phyloP scores from a whole-genome alignment of 2,113 vertebrate genomes.

The Helogale parvula region DNA sequence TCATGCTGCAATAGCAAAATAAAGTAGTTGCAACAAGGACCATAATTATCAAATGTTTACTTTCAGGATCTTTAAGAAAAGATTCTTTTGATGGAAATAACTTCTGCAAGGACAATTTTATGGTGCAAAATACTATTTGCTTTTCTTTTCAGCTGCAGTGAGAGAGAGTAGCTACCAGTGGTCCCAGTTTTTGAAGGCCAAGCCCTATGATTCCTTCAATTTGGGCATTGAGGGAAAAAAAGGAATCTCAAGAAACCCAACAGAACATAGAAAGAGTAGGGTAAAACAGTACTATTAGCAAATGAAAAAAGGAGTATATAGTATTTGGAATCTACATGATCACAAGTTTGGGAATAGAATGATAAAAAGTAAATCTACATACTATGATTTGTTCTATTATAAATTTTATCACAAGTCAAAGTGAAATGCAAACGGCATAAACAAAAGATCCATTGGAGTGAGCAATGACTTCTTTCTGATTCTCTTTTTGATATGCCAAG shows the following conservation, averaged over 20 bases:
- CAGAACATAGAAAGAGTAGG: neutral
- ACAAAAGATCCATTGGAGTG: neutral
- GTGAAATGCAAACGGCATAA: neutral
- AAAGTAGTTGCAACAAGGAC: neutral
- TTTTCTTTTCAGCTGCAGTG: neutral
- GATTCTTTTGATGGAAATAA: neutral
- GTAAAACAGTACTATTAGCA: neutral
- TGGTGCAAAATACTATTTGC: neutral
- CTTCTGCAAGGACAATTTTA: neutral
- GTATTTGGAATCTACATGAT: neutral
- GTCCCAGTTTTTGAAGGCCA: neutral
- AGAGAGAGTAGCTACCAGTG: neutral
- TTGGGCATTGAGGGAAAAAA: neutral
- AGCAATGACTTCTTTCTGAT: neutral
- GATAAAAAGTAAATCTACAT: neutral
- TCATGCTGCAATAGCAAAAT: neutral
- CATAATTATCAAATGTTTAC: neutral
- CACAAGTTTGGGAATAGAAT: neutral
- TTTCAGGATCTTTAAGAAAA: neutral
- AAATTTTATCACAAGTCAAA: conserved; percentile 7
- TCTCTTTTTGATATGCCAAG: neutral
- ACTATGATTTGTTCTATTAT: neutral
- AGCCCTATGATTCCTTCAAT: neutral
- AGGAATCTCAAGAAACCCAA: neutral
- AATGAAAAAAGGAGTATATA: neutral